Percentiles rank a stretch among this genome's conserved stretches.
These are phyloP conservation scores for Paradisaea rubra DNA, from an alignment of 2,113 vertebrate genomes.

Conservation along the genomic window DNA sequence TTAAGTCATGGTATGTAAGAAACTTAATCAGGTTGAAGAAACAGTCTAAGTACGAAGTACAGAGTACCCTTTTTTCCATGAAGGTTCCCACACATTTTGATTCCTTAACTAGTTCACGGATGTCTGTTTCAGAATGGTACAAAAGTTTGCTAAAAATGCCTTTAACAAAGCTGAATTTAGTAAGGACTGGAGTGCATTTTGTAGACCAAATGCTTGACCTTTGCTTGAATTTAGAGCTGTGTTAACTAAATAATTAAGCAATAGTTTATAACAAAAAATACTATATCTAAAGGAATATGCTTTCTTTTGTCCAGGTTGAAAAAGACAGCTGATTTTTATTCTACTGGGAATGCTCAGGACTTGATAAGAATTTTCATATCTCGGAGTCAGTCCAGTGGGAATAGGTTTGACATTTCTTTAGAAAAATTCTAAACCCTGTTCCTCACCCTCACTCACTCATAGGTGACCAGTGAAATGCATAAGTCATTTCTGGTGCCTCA, in stretches of 20 bases:
- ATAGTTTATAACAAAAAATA: not conserved
- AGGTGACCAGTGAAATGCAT: not conserved
- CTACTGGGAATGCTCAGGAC: not conserved
- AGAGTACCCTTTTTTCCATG: not conserved
- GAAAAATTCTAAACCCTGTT: not conserved
- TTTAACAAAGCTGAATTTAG: not conserved
- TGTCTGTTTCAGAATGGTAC: not conserved
- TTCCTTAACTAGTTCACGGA: not conserved
- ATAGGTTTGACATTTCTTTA: not conserved
- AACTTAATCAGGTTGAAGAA: not conserved
- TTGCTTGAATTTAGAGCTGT: fast-evolving
- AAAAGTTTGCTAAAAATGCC: not conserved
- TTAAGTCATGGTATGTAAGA: not conserved
- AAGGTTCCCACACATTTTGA: not conserved
- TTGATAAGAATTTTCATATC: not conserved
- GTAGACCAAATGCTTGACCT: not conserved
- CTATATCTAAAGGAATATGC: not conserved
- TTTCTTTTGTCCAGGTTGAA: not conserved
- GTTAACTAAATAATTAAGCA: not conserved
- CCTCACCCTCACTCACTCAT: not conserved
- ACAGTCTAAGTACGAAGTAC: not conserved
- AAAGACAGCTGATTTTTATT: not conserved
- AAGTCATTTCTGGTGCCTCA: not conserved
- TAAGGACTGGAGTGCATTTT: not conserved
- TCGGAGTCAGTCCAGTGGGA: not conserved